Evolutionary conservation across 2,888 invertebrate species (phyloP).

Genomic region (Himalopsyche japonica): DNA sequence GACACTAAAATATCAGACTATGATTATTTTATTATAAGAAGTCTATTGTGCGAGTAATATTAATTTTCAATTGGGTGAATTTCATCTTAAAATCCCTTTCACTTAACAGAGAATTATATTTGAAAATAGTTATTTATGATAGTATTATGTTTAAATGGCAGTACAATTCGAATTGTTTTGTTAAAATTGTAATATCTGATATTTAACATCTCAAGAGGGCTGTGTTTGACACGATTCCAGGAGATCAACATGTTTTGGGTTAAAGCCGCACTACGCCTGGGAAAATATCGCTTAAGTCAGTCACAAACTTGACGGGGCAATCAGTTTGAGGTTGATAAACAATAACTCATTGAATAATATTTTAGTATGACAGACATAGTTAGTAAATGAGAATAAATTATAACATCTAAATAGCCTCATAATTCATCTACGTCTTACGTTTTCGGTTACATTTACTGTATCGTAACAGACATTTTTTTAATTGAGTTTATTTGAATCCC

Average conservation of each 20-base stretch:
- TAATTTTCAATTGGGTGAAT: too few species aligned
- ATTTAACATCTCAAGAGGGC: not conserved
- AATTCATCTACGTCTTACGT: not conserved
- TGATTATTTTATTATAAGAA: too few species aligned
- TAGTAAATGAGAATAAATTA: not conserved
- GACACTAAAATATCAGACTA: too few species aligned
- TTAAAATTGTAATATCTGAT: not conserved
- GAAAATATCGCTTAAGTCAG: not conserved
- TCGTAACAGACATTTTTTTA: too few species aligned
- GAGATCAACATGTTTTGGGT: not conserved
- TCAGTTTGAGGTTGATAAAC: not conserved
- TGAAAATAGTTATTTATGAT: too few species aligned
- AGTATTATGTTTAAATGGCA: too few species aligned
- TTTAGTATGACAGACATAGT: not conserved
- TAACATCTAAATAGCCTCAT: not conserved
- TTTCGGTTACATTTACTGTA: too few species aligned
- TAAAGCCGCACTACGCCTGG: not conserved
- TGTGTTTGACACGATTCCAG: not conserved
- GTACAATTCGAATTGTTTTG: too few species aligned
- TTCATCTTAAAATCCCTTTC: too few species aligned
- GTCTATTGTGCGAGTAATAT: too few species aligned
- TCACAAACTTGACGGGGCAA: not conserved
- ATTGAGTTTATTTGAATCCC: too few species aligned
- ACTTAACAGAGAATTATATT: too few species aligned
- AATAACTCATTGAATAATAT: not conserved